Evolutionary conservation across 2,113 vertebrate species (phyloP), one percentile per base, ranked within the genome.

Genomic region (Noturus placidus): DNA sequence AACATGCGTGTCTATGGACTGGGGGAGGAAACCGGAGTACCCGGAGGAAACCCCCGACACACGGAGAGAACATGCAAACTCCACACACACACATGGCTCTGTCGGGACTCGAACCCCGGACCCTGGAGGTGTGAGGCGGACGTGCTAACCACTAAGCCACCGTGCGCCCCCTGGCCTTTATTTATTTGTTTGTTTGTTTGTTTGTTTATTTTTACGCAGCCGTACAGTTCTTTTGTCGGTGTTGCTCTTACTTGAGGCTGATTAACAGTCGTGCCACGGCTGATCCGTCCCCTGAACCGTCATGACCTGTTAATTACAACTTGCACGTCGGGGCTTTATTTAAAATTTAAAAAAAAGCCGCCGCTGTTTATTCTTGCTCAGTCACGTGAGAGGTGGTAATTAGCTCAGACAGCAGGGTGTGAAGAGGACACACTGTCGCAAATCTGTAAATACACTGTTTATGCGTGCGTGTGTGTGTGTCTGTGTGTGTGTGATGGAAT

Each of bases 291-390:
- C 70, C 80, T 76, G 80, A 74, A 35, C 83, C 83, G 15, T n/a
- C 77, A n/a, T 63, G 42, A 14, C 56, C 35, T 81, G 76, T 79
- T 87, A 91, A 91, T 82, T 27, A 38, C 70, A 84, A 61, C 84
- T 61, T 46, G 81, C 69, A 85, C 65, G 11, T 84, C 38, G 63
- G 50, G n/a, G 86, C 42, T 88, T 82, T 50, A 63, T 82, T 50
- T 35, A 22, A 22, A 63, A 63, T 2, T 10, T 35, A 38, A 38
- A 63, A 63, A 25, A 27, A 25, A 63, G 30, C 15, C 70, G 20
- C 70, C 13, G 19, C 33, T 83, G 85, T 79, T 89, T 89, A 79
- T 89, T 86, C 63, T 82, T 59, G 84, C 85, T 50, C 69, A 19
- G 59, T 89, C 70, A 69, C 38, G 52, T 54, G 69, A 86, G 69